Evolutionary conservation across 2,888 invertebrate genomes (phyloP), one percentile per base, ranked within the genome.

Genomic region (Philaethria dido): DNA sequence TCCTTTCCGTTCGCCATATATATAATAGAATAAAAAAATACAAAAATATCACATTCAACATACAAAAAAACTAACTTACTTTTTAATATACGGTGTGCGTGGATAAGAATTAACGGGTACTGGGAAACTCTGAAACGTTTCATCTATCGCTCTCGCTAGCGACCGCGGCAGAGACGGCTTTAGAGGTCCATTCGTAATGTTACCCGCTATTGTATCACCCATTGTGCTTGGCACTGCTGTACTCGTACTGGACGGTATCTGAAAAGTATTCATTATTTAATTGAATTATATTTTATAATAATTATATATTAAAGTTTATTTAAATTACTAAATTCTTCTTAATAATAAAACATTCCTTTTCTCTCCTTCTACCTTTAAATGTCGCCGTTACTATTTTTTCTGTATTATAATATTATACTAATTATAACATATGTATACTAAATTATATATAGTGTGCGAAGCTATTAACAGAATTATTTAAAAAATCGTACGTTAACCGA

Each of bases 61-160:
- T 8, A 44, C 4, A 0, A 22, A 2, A 39, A 36, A 39, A 20
- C 8, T 3, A n/a, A 20, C 88, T 85, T 73, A 91, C 92, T 89
- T 92, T 73, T 92, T 92, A 13, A 92, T 91, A 44, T 91, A 90
- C 0, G 91, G 91, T 1, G 92, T 92, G 11, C 86, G 77, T 0
- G 91, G 92, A 50, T 87, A 91, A 0, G 80, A 75, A 66, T 83
- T 89, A 3, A 90, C 80, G 0, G 92, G 91, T 2, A 89, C 88
- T 0, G 88, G 86, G 67, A 92, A 89, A 3, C 84, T 84, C 83
- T 87, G 86, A 61, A 92, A 90, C 0, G 89, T 83, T 0, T 89
- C 87, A 62, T 91, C 87, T 71, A 92, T 77, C 11, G 87, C 86
- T 18, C 80, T 75, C 0, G 85, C 80, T 2, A 90, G 79, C 0